Conservation (phyloP, 1,140 invertebrate genomes). For the Artemia franciscana region DNA sequence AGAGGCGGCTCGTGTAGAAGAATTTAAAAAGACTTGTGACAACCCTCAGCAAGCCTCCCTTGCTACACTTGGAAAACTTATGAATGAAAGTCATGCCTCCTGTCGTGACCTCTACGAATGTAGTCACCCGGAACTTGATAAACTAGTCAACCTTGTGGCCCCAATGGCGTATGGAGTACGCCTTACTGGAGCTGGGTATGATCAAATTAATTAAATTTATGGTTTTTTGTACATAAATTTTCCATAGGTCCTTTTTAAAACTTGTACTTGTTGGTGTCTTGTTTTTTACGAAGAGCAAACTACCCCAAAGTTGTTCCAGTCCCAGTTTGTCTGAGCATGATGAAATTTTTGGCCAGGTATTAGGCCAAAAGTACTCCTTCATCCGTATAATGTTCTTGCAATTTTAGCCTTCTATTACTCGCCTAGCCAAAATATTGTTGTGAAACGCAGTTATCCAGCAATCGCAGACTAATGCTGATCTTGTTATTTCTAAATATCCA, state of each 20-base stretch:
- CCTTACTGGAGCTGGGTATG: constrained; percentile 70
- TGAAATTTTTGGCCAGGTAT: background rate
- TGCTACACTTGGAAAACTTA: constrained; percentile 45
- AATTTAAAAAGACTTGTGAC: constrained; percentile 42
- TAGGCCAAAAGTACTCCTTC: too few species aligned
- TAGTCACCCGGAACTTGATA: constrained; percentile 68
- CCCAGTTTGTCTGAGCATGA: background rate
- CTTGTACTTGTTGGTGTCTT: background rate
- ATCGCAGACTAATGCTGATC: too few species aligned
- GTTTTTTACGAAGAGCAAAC: background rate
- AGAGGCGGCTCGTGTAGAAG: constrained; percentile 55
- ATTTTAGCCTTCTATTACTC: too few species aligned
- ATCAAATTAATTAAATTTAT: background rate
- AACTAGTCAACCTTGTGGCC: constrained; percentile 49
- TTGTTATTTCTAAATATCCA: too few species aligned
- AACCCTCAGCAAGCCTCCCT: constrained; percentile 29
- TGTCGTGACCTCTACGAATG: constrained; percentile 73
- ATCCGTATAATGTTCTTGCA: too few species aligned
- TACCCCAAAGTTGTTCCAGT: too few species aligned
- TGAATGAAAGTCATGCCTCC: constrained; percentile 71
- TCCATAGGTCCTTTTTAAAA: background rate
- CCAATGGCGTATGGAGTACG: constrained; percentile 50
- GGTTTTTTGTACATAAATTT: background rate
- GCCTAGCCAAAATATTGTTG: too few species aligned
- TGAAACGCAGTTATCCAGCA: too few species aligned